A percentile compares a stretch with the other conserved stretches of the same genome.
phyloP scores from a whole-genome alignment of 2,797 vertebrate genomes.

The Kryptopterus vitreolus region DNA sequence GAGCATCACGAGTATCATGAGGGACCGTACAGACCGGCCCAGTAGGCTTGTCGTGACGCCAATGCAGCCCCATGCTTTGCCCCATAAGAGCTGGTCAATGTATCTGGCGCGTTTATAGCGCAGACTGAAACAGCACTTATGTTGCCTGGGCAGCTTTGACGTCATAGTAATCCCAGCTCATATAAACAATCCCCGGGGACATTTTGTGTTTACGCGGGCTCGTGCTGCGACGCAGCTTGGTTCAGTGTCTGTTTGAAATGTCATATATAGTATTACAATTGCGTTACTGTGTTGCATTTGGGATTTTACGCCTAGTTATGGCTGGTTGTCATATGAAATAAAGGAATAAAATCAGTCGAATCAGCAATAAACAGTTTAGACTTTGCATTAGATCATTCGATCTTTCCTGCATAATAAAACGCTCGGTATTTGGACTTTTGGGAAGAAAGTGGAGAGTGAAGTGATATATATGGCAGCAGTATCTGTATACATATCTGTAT shows the following conservation, averaged over 20 bases:
- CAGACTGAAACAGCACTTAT: constrained; percentile 35
- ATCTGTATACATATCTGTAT: background rate
- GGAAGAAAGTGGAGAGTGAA: background rate
- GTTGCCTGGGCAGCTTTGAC: constrained; percentile 57
- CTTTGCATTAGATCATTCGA: background rate
- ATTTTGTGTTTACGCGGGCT: constrained; percentile 27
- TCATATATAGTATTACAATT: background rate
- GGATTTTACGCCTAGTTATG: background rate
- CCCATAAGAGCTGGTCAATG: constrained; percentile 45
- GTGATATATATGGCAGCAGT: background rate
- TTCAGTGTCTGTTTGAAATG: constrained; percentile 7
- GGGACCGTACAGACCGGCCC: constrained; percentile 7
- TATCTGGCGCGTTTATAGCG: constrained; percentile 52
- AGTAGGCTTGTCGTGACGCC: constrained; percentile 35
- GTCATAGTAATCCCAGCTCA: constrained; percentile 51
- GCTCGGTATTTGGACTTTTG: background rate
- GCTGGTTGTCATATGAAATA: background rate
- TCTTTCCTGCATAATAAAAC: background rate
- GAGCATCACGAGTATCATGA: constrained; percentile 37
- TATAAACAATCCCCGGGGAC: constrained; percentile 43
- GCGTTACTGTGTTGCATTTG: background rate
- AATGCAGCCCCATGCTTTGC: constrained; percentile 30
- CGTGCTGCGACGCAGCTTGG: background rate
- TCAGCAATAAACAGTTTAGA: background rate
- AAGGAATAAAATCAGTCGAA: background rate